Percentiles rank a stretch among this genome's conserved stretches.
Evolutionary conservation across 2,888 invertebrate genomes (phyloP).

Genomic region (Lithophane ornitopus): DNA sequence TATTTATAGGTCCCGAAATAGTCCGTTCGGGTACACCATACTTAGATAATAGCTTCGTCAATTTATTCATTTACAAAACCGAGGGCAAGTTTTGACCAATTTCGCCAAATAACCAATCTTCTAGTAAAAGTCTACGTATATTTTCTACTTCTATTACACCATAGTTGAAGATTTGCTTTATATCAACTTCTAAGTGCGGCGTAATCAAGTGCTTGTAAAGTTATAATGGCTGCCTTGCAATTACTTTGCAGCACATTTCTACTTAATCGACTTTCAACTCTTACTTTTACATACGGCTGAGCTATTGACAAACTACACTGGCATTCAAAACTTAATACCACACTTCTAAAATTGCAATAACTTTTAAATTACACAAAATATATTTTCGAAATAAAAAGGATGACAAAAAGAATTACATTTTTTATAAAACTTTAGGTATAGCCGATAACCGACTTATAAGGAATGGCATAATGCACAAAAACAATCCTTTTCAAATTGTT

Average conservation of each 20-base stretch:
- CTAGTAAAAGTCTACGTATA: neutral
- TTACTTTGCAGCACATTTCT: conserved; percentile 16
- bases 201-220: neutral
- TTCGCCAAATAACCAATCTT: neutral
- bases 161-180: neutral
- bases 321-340: no score
- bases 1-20: neutral
- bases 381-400: no score
- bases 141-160: conserved; percentile 1
- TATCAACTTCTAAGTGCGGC: neutral
- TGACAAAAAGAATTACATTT: no score
- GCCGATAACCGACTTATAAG: no score
- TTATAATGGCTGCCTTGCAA: conserved; percentile 1
- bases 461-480: no score
- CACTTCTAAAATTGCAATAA: no score
- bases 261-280: neutral
- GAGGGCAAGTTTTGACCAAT: neutral
- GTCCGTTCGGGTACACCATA: neutral
- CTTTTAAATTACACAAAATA: no score
- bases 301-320: neutral
- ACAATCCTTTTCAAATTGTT: no score
- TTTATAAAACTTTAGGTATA: no score
- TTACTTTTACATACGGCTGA: neutral
- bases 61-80: conserved; percentile 1
- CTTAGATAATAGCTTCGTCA: neutral